These are phyloP conservation scores for Orestias chungarensis DNA, from an alignment of 2,797 vertebrate species.

Conservation along the genomic window DNA sequence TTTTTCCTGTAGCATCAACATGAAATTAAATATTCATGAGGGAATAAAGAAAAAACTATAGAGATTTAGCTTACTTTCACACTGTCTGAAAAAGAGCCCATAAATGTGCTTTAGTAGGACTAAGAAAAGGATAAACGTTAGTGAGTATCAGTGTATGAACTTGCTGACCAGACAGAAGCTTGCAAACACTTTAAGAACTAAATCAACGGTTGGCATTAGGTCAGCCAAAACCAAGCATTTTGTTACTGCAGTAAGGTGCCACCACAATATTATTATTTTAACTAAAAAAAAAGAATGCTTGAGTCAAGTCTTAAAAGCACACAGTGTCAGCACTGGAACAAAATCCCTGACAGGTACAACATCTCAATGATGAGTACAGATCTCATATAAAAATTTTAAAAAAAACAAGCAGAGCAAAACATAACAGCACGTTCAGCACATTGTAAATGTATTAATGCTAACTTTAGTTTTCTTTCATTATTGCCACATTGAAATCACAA, in stretches of 20 bases:
- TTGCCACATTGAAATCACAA: background rate
- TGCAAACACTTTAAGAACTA: conserved; percentile 13
- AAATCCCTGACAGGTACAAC: background rate
- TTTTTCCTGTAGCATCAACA: conserved; percentile 5
- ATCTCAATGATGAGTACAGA: background rate
- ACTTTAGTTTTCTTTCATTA: background rate
- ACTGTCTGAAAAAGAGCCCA: background rate
- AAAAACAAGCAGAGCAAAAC: background rate
- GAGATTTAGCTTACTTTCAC: background rate
- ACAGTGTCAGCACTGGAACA: background rate
- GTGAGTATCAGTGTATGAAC: conserved; percentile 9
- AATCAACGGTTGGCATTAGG: conserved; percentile 14
- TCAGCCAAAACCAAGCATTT: conserved; percentile 17
- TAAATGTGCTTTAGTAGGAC: background rate
- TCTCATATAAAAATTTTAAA: background rate
- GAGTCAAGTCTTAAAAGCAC: background rate
- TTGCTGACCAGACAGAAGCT: conserved; percentile 4
- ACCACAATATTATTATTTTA: conserved; percentile 24
- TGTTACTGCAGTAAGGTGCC: conserved; percentile 22
- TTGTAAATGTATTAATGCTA: background rate
- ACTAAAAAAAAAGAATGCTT: background rate
- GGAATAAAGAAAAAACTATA: background rate
- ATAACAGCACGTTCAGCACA: background rate
- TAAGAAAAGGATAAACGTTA: background rate
- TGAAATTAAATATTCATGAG: conserved; percentile 33